Conservation (phyloP, 2,797 vertebrate species). For the Parauchenoglanis punctatus region DNA sequence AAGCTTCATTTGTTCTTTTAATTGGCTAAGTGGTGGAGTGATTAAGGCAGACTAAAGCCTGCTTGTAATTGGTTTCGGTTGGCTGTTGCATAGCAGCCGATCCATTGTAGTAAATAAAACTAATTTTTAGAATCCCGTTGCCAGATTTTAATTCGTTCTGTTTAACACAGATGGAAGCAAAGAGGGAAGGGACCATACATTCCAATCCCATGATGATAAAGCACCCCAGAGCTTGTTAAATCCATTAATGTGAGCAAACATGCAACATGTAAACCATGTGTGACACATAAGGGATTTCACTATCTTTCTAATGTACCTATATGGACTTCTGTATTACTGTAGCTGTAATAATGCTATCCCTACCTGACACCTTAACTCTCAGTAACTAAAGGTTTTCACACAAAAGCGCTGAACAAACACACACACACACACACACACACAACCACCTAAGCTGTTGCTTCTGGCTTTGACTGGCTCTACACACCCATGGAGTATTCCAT, state of each 20-base stretch:
- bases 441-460: conserved; percentile 37
- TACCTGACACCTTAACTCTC: neutral
- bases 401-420: neutral
- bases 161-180: conserved; percentile 81
- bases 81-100: conserved; percentile 88
- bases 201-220: conserved; percentile 95
- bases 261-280: conserved; percentile 52
- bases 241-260: conserved; percentile 55
- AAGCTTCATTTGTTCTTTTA: conserved; percentile 70
- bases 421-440: neutral
- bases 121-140: conserved; percentile 81
- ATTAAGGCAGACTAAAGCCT: conserved; percentile 91
- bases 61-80: conserved; percentile 93
- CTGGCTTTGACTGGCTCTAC: conserved; percentile 37
- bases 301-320: neutral
- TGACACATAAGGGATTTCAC: neutral
- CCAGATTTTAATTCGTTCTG: conserved; percentile 50
- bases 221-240: conserved; percentile 71
- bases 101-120: conserved; percentile 94
- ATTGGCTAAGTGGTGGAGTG: conserved; percentile 81
- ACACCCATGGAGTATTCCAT: conserved; percentile 69
- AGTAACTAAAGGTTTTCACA: neutral
- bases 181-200: conserved; percentile 92
- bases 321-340: neutral
- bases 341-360: neutral